phyloP scores from a whole-genome alignment of 2,113 vertebrate genomes.

The rat (Rattus norvegicus) region GRCr8 NC_086025.1:33698001-33698500 shows the following conservation, averaged over 20 bases:
- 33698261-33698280: background rate
- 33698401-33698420: background rate
- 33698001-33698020: background rate
- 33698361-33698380: background rate
- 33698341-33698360: background rate
- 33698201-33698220: background rate
- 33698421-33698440: background rate
- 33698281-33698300: background rate
- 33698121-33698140: background rate
- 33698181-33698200: background rate
- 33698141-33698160: background rate
- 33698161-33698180: background rate
- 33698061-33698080: background rate
- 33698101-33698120: background rate
- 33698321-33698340: too few species aligned
- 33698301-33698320: too few species aligned
- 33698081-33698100: background rate
- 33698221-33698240: background rate
- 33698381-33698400: background rate
- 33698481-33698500: background rate
- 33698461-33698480: background rate
- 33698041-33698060: background rate
- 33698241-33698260: background rate
- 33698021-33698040: background rate
- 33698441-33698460: background rate